phyloP scores from a whole-genome alignment of 2,113 vertebrate genomes.

The Sakesphorus luctuosus region DNA sequence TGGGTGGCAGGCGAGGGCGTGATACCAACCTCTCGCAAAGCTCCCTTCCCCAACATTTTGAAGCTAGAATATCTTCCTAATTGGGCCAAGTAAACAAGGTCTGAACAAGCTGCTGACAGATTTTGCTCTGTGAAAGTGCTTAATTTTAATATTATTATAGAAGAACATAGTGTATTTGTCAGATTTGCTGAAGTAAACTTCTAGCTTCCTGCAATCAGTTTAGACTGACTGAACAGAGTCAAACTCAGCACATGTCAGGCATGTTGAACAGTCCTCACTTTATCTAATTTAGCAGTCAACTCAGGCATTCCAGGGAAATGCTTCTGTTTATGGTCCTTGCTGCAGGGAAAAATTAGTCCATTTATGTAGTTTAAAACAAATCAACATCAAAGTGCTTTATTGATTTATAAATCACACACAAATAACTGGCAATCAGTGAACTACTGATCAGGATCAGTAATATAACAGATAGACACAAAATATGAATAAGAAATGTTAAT shows the following conservation, averaged over 20 bases:
- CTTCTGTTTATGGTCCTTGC: neutral
- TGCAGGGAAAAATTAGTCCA: neutral
- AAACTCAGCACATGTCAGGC: neutral
- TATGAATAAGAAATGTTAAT: neutral
- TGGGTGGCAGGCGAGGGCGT: too few species aligned
- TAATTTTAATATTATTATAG: neutral
- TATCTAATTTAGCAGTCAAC: neutral
- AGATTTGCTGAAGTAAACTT: neutral
- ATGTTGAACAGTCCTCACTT: neutral
- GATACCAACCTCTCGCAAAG: too few species aligned
- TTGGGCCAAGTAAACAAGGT: neutral
- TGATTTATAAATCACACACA: neutral
- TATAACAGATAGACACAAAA: neutral
- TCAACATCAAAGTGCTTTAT: neutral
- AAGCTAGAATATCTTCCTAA: neutral
- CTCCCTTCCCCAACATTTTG: too few species aligned
- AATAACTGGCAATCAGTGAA: neutral
- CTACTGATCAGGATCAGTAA: neutral
- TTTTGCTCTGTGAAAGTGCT: neutral
- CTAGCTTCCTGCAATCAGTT: neutral
- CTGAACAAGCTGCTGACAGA: neutral
- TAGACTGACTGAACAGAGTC: neutral
- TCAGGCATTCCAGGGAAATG: neutral
- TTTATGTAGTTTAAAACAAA: neutral
- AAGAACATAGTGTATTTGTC: neutral